Conservation (phyloP, 2,888 invertebrate genomes). For the Melieria omissa region DNA sequence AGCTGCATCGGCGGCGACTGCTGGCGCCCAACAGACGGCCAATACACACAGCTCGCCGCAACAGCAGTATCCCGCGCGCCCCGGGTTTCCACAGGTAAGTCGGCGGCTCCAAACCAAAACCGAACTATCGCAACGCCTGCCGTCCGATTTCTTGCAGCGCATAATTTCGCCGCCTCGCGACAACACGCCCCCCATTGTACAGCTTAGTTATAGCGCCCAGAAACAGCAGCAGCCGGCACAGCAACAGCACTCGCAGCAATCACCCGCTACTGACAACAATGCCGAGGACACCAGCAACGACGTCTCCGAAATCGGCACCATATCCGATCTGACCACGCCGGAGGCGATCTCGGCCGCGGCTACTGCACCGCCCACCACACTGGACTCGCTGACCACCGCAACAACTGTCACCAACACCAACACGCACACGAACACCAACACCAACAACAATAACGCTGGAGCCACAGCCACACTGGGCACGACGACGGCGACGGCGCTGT, state of each 20-base stretch:
- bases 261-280: constrained; percentile 58
- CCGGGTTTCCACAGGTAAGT: constrained; percentile 83
- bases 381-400: constrained; percentile 22
- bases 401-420: constrained; percentile 19
- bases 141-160: constrained; percentile 50
- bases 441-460: constrained; percentile 24
- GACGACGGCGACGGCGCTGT: constrained; percentile 25
- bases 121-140: not conserved
- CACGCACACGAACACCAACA: constrained; percentile 33
- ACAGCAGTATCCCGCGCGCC: constrained; percentile 80
- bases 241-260: constrained; percentile 41
- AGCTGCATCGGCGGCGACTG: constrained; percentile 68
- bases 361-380: constrained; percentile 38
- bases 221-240: constrained; percentile 43
- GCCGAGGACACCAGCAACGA: constrained; percentile 67
- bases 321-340: constrained; percentile 65
- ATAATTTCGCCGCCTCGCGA: constrained; percentile 64
- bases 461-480: constrained; percentile 27
- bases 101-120: not conserved
- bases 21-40: constrained; percentile 21
- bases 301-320: constrained; percentile 67
- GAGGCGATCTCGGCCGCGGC: constrained; percentile 54
- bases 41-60: constrained; percentile 68
- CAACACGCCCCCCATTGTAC: constrained; percentile 54
- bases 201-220: constrained; percentile 50